A percentile compares a stretch with the other conserved stretches of the same genome.
Conservation (phyloP, 2,888 invertebrate genomes). For the Carterocephalus palaemon region DNA sequence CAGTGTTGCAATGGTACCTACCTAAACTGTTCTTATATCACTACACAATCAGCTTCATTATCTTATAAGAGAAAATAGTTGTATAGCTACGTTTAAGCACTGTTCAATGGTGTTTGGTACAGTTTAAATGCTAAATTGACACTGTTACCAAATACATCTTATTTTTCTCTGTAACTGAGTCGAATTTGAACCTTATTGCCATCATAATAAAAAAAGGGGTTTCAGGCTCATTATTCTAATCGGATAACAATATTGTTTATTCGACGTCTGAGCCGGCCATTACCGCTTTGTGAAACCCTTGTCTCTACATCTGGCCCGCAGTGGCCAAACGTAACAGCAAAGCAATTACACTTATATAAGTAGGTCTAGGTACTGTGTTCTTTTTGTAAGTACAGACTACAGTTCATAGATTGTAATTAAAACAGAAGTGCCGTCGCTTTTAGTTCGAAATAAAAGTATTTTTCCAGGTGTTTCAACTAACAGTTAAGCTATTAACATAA, state of each 20-base stretch:
- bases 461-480: too few species aligned
- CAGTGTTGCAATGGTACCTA: background rate
- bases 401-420: too few species aligned
- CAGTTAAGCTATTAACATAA: too few species aligned
- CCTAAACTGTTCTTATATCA: too few species aligned
- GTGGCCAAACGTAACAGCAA: too few species aligned
- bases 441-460: too few species aligned
- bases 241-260: constrained; percentile 19
- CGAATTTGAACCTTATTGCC: constrained; percentile 12
- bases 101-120: constrained; percentile 4
- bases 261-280: constrained; percentile 14
- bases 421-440: too few species aligned
- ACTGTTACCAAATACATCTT: background rate
- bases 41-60: too few species aligned
- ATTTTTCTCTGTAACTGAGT: background rate
- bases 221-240: constrained; percentile 15
- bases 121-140: constrained; percentile 13
- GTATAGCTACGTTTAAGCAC: too few species aligned
- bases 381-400: background rate
- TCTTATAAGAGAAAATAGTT: too few species aligned
- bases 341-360: too few species aligned
- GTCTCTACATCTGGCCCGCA: constrained; percentile 5
- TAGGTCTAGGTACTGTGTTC: too few species aligned
- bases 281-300: constrained; percentile 10
- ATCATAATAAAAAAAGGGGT: background rate